Base-by-base conservation (phyloP, 2,888 invertebrate genomes). In the Tryphoninae sp. region DNA sequence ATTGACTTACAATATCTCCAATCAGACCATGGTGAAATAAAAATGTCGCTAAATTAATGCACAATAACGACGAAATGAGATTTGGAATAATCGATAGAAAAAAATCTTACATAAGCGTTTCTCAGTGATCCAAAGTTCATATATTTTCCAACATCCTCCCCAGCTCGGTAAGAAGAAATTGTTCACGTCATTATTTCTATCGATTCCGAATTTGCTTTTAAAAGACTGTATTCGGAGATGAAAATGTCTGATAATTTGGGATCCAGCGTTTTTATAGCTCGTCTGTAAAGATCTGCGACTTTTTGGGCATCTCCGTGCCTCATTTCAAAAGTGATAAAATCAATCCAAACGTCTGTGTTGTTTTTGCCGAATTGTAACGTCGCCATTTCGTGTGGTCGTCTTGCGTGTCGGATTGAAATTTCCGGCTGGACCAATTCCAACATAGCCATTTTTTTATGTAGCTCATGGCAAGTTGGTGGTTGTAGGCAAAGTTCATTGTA, bases 301-400 rank as follows among this genome's bases (percentile, higher is more conserved):
- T 92, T 92, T 84, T 94, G 93, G 0, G 94, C 92, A 82, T 94
- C 94, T 2, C 95, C 95, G 85, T 93, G 91, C 83, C 94, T 93
- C 80, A 94, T 93, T 93, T 96, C 96, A 91, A 96, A 96, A 81
- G 93, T 92, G 72, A 96, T 94, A 87, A 95, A 96, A 86, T 96
- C 94, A 84, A 96, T 93, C 97, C 97, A 97, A 16, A 96, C 92
- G 82, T 95, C 94, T 3, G 94, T 92, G 89, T 94, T 94, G 2
- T 92, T 92, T 85, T 93, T 93, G 0, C 96, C 96, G 91, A 96
- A 96, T 83, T 95, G 95, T 76, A 94, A 92, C 16, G 94, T 93
- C 45, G 95, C 93, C 84, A 94, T 93, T 88, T 95, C 95, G 89
- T 94, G 94, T 84, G 94, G 95, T 88, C 89, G 92, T 89, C 88